phyloP scores from a whole-genome alignment of 2,888 invertebrate genomes.

The Celastrina argiolus region DNA sequence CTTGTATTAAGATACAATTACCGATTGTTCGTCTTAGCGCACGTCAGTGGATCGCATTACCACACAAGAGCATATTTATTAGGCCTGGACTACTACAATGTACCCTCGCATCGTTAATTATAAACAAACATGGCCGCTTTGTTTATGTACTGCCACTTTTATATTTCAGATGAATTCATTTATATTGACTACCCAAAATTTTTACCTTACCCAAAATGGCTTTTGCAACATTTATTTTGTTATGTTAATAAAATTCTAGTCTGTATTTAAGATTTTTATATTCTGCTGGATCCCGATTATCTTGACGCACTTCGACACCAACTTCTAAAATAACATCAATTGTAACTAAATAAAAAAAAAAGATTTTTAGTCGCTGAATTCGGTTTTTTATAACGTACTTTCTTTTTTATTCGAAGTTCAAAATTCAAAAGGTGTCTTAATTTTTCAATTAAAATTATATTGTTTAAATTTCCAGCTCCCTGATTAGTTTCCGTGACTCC shows the following conservation, averaged over 20 bases:
- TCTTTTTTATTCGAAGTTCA: no score
- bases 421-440: no score
- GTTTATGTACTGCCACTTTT: slow-evolving; percentile 31
- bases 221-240: not conserved
- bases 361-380: no score
- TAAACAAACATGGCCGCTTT: slow-evolving; percentile 59
- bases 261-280: no score
- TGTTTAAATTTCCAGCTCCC: no score
- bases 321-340: no score
- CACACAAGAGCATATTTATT: slow-evolving; percentile 68
- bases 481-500: not conserved
- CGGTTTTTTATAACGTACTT: no score
- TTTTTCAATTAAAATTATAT: no score
- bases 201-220: no score
- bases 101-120: slow-evolving; percentile 69
- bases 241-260: not conserved
- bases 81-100: slow-evolving; percentile 55
- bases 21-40: slow-evolving; percentile 43
- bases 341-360: no score
- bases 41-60: slow-evolving; percentile 46
- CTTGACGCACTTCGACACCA: no score
- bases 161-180: slow-evolving; percentile 4
- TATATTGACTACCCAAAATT: not conserved
- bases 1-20: slow-evolving; percentile 36
- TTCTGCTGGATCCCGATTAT: no score